Conservation (phyloP, 2,888 invertebrate genomes). For the Rhynchonema sp. region DNA sequence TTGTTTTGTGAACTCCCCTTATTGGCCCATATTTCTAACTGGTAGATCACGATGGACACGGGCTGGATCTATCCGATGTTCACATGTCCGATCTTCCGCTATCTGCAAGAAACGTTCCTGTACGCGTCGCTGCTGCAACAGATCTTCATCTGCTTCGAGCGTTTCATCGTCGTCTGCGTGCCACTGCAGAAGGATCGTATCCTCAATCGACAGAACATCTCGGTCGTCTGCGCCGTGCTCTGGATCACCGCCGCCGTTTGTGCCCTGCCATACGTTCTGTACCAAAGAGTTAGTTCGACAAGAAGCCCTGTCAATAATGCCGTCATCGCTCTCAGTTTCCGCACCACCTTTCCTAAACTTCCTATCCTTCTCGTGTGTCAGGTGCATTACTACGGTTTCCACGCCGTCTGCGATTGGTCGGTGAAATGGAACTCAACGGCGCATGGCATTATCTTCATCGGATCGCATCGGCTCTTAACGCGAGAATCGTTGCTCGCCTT, state of each 20-base stretch:
- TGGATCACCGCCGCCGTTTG: neutral
- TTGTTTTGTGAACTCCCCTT: too few species aligned
- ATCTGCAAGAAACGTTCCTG: constrained; percentile 29
- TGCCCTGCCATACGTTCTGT: neutral
- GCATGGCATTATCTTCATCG: too few species aligned
- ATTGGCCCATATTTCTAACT: too few species aligned
- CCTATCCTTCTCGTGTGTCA: too few species aligned
- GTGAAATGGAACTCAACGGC: too few species aligned
- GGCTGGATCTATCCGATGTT: neutral
- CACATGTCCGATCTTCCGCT: constrained; percentile 29
- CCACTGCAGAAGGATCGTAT: constrained; percentile 17
- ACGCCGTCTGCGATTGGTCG: too few species aligned
- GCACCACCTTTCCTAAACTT: too few species aligned
- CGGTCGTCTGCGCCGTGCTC: neutral
- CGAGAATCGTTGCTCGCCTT: too few species aligned
- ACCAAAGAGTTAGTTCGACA: neutral
- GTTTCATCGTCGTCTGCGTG: constrained; percentile 17
- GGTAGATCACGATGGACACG: neutral
- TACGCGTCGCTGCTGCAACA: constrained; percentile 31
- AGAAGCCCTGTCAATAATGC: too few species aligned
- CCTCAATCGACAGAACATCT: neutral
- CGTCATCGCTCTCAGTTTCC: too few species aligned
- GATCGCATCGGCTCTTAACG: too few species aligned
- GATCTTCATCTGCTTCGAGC: constrained; percentile 18
- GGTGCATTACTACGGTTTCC: too few species aligned